Base-by-base conservation (phyloP, 2,113 vertebrate genomes). In the Smithornis capensis region DNA sequence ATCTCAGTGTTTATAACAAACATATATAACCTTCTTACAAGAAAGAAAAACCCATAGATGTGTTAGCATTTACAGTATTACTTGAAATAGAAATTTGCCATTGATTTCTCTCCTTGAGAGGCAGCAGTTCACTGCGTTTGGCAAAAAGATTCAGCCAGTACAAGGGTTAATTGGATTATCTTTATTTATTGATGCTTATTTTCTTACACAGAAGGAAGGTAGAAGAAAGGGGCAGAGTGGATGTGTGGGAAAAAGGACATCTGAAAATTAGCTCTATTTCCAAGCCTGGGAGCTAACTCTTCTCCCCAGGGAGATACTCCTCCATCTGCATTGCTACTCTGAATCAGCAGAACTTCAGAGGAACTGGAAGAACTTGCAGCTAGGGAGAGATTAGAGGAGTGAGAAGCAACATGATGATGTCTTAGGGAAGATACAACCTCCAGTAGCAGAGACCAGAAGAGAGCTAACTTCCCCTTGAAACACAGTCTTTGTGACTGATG, bases 211-310 rank as follows among this genome's bases (percentile, higher is more conserved):
- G 29, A 31, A 55, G 21, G 1, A 1, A 68, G 40, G 13, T 33
- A 76, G 40, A 40, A 71, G 37, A 31, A 73, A 83, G 31, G n/a
- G 37, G 8, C 7, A 50, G 75, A 81, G 78, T 13, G 31, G n/a
- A 87, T 93, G 50, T 60, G 42, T 83, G 83, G 80, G 55, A 67
- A 92, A 92, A 95, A 93, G 5, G 25, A 77, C 55, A 73, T 69
- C 76, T 89, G 93, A 94, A 90, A 87, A 87, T 67, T 16, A 81
- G 28, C 93, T 92, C 53, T 86, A 28, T 83, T 95, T 83, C 55
- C 50, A 74, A 73, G 44, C 55, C 55, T 38, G 45, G 28, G 64
- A 92, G 31, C 42, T 45, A 50, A 21, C 59, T 67, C 10, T 65
- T 69, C 28, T 90, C 93, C 31, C 63, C 19, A 53, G 42, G 63